Evolutionary conservation across 2,797 vertebrate species (phyloP).

Genomic region (Chaetophractus vellerosus): DNA sequence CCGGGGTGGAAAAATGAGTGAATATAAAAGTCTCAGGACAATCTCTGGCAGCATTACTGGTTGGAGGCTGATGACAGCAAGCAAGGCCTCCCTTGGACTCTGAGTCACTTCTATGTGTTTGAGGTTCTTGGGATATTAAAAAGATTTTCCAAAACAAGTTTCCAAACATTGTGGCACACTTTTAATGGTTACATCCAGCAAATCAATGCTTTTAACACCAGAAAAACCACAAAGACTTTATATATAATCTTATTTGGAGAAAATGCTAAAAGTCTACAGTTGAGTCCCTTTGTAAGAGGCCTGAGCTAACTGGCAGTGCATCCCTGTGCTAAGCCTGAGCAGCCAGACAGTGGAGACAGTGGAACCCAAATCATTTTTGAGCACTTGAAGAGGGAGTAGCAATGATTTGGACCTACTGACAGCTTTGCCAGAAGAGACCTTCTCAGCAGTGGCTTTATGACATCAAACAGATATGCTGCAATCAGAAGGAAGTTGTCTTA

Average conservation of each 20-base stretch:
- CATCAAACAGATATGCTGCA: neutral
- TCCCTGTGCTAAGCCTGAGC: neutral
- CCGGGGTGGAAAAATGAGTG: neutral
- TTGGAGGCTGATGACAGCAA: neutral
- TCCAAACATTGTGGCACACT: conserved; percentile 7
- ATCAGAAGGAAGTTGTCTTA: neutral
- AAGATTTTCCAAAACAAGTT: neutral
- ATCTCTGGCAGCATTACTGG: neutral
- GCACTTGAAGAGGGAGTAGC: neutral
- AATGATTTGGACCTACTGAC: neutral
- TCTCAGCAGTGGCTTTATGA: neutral
- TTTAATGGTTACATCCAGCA: conserved; percentile 11
- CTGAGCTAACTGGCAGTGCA: neutral
- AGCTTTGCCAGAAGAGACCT: neutral
- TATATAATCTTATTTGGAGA: neutral
- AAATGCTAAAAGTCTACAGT: neutral
- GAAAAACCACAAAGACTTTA: conserved; percentile 7
- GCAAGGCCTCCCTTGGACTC: neutral
- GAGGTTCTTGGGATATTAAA: conserved; percentile 12
- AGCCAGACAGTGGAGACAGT: neutral
- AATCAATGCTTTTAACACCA: conserved; percentile 7
- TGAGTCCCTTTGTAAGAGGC: neutral
- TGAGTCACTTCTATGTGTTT: neutral
- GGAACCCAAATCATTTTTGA: neutral
- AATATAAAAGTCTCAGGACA: neutral